Evolutionary conservation across 1,140 invertebrate genomes (phyloP), one percentile per base, ranked within the genome.

Genomic region (Cephus cinctus): DNA sequence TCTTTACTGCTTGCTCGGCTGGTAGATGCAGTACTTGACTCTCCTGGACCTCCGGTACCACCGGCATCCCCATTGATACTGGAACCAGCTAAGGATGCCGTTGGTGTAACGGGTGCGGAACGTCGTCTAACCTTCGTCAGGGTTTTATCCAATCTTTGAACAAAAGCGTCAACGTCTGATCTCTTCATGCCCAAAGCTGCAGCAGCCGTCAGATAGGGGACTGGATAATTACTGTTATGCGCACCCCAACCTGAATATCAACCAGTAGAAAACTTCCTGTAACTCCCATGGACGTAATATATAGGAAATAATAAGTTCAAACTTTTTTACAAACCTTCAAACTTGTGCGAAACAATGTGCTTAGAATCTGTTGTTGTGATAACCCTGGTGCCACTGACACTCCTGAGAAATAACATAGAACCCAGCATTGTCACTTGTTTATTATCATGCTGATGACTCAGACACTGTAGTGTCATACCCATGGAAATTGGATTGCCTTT

Each of bases 401-500:
- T 83, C 52, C 86, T 78, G 25, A 83, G 77, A 65, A 88, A 90
- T 23, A 90, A 69, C 81, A 87, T 88, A 2, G 86, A 87, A 2
- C 87, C 87, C 32, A 89, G 68, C 68, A 85, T 77, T 44, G 75
- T 74, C 22, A 82, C 67, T 58, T 73, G 68, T 59, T 78, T 77
- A 34, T 69, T 74, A 46, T 80, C 77, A 32, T 71, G 69, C 27
- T 73, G 70, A 52, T 70, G 69, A 41, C 68, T 68, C 1, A 70
- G 59, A 54, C 69, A 72, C 15, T 75, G 72, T 4, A 75, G 50
- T 11, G 72, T 75, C 72, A 75, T 78, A 74, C 87, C 90, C 55
- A 92, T 76, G 0, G 90, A 92, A 58, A 94, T 90, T 2, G 82
- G 81, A 74, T 93, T 93, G 27, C 80, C 78, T 54, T 80, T 80